Conservation (phyloP, 2,113 vertebrate genomes). For the Notothenia coriiceps region DNA sequence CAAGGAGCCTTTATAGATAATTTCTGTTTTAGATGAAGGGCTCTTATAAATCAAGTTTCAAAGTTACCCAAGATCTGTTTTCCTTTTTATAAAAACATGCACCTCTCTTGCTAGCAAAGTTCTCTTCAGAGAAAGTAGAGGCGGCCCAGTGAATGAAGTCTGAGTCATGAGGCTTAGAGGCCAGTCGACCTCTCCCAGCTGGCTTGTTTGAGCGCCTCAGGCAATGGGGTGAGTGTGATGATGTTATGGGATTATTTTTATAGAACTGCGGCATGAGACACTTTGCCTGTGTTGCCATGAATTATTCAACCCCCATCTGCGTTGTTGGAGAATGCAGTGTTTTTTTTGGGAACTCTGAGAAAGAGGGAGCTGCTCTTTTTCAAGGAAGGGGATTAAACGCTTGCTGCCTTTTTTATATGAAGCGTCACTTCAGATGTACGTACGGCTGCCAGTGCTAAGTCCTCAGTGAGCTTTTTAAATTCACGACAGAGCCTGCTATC, state of each 20-base stretch:
- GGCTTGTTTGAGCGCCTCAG: constrained; percentile 59
- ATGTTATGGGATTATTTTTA: constrained; percentile 81
- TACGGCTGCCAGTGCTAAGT: constrained; percentile 46
- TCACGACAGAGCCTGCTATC: constrained; percentile 53
- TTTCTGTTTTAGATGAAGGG: neutral
- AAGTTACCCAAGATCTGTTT: constrained; percentile 8
- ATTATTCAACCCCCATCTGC: constrained; percentile 79
- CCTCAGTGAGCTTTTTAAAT: constrained; percentile 63
- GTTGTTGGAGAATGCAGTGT: constrained; percentile 49
- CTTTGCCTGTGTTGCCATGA: constrained; percentile 71
- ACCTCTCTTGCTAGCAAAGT: constrained; percentile 22
- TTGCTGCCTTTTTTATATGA: constrained; percentile 65
- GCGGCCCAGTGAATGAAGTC: constrained; percentile 56
- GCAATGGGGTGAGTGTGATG: constrained; percentile 70
- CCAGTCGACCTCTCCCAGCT: constrained; percentile 68
- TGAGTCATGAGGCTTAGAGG: constrained; percentile 62
- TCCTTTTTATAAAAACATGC: constrained; percentile 11
- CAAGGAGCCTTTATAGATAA: neutral
- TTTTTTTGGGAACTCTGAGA: constrained; percentile 53
- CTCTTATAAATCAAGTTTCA: constrained; percentile 28
- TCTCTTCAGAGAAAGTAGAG: constrained; percentile 26
- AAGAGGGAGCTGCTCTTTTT: constrained; percentile 47
- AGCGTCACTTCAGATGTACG: constrained; percentile 62
- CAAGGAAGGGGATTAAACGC: constrained; percentile 63
- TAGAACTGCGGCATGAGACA: constrained; percentile 77